Evolutionary conservation across 2,797 vertebrate genomes (phyloP), one percentile per base, ranked within the genome.

Genomic region (Notolabrus celidotus): DNA sequence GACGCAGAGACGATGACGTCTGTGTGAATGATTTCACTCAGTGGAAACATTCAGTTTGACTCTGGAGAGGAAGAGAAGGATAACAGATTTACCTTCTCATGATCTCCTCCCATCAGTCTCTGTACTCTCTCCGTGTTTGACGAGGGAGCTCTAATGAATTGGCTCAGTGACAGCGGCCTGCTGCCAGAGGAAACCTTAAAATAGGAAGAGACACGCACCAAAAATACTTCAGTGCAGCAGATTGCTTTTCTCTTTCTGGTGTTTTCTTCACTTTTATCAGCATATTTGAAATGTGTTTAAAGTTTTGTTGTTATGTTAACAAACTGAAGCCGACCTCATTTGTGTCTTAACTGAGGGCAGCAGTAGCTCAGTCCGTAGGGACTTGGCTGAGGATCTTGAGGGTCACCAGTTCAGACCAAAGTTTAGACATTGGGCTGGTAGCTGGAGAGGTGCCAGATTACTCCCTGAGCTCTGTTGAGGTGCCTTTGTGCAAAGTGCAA

Each of bases 121-220:
- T 49, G 42, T 23, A 2, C 20, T 60, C n/a, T 27, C 50, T 55
- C 57, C 36, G 10, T 38, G 46, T 62, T 58, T 57, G 29, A 57
- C 10, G 6, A 55, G 22, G 23, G 29, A 29, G 56, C 56, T 70
- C 61, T 58, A 58, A 70, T 77, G 36, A 38, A 69, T 20, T 33
- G 65, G 29, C 47, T 54, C 38, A 22, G 27, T 45, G 70, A 54
- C 43, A 46, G 38, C 38, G 7, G 42, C 31, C 54, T 33, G 23
- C 57, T 43, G 63, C 25, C 41, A 45, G 38, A 41, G 27, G 27
- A 3, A 31, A 10, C 49, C 59, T 55, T 43, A 59, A 73, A 68
- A 60, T 46, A 79, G 36, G 36, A 25, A 41, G 17, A 20, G 53
- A 52, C 27, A 5, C 12, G n/a, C 7, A 41, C 25, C 34, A 46